phyloP scores from a whole-genome alignment of 2,113 vertebrate species.

The Corythornis madagascariensis region DNA sequence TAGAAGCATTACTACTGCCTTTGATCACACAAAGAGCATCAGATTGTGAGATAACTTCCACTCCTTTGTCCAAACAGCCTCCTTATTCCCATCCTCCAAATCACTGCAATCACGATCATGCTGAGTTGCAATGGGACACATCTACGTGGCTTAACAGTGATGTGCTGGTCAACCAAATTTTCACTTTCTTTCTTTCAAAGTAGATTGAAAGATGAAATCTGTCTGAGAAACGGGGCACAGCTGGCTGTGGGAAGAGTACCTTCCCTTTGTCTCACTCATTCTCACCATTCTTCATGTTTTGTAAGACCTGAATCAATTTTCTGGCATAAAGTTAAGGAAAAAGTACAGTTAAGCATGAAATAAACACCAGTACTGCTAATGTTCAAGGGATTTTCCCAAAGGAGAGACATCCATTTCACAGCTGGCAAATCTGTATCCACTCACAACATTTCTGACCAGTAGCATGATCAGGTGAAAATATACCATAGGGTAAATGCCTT shows the following conservation, averaged over 20 bases:
- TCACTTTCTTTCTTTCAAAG: background rate
- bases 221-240: background rate
- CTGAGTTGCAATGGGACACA: background rate
- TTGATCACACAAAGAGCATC: background rate
- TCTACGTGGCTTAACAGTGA: rapidly evolving
- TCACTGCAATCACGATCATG: background rate
- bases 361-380: background rate
- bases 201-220: background rate
- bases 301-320: background rate
- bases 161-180: background rate
- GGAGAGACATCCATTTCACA: background rate
- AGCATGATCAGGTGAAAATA: background rate
- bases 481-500: background rate
- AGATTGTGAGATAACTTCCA: background rate
- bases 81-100: background rate
- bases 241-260: background rate
- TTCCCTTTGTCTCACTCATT: background rate
- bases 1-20: background rate
- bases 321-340: background rate
- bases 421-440: background rate
- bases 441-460: background rate
- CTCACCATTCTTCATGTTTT: background rate
- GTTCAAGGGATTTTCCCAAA: background rate
- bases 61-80: background rate
- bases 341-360: background rate